These are phyloP conservation scores for Fundulus diaphanus DNA, from an alignment of 2,797 vertebrate species.

Conservation along the genomic window DNA sequence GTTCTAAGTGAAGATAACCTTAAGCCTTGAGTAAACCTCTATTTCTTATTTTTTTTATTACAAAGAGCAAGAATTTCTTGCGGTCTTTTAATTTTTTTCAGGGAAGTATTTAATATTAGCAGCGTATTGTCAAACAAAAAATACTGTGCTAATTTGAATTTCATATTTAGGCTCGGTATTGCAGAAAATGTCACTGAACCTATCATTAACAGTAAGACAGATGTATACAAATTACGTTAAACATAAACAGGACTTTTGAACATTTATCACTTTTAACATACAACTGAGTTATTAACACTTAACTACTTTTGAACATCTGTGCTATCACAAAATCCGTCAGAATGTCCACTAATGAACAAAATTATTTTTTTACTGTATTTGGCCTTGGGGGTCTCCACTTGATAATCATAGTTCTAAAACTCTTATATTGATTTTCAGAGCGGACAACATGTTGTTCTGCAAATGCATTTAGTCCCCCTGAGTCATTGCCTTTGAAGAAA, in stretches of 20 bases:
- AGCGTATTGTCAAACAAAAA: not conserved
- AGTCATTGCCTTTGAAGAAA: no score
- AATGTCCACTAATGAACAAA: no score
- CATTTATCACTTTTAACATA: not conserved
- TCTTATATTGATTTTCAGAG: no score
- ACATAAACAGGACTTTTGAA: not conserved
- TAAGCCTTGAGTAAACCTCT: not conserved
- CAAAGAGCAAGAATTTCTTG: not conserved
- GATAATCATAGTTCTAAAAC: no score
- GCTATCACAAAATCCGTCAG: no score
- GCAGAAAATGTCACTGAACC: not conserved
- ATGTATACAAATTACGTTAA: no score
- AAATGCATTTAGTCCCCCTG: no score
- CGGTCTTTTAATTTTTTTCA: not conserved
- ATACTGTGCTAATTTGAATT: not conserved
- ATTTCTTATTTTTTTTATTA: not conserved
- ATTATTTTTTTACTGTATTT: no score
- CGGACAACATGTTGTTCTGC: no score
- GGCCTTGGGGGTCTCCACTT: no score
- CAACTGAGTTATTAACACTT: not conserved
- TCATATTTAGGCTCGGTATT: not conserved
- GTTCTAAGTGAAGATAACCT: not conserved
- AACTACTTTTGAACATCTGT: not conserved
- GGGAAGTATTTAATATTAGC: no score
- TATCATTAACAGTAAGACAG: no score